Conservation (phyloP, 2,888 invertebrate genomes). For the Cryptocephalus moraei region DNA sequence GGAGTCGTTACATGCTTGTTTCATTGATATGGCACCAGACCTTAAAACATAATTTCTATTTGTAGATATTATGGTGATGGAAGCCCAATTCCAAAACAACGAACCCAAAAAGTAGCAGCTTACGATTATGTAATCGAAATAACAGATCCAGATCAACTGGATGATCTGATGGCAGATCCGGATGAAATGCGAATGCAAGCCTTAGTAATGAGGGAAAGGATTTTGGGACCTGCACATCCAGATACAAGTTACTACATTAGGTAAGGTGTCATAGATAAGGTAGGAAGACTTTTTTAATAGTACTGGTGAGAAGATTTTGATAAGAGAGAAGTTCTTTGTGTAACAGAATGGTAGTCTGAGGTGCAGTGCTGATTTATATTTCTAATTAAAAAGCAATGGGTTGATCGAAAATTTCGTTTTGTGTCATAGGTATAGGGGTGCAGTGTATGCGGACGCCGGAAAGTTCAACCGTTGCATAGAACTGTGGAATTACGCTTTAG, state of each 20-base stretch:
- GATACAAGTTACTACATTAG: slow-evolving; percentile 91
- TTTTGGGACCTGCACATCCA: slow-evolving; percentile 85
- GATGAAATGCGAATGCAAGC: slow-evolving; percentile 97
- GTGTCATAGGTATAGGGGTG: slow-evolving; percentile 17
- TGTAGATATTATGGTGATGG: slow-evolving; percentile 40
- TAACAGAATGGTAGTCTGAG: too few relatives aligned
- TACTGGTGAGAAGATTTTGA: too few relatives aligned
- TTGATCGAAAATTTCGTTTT: too few relatives aligned
- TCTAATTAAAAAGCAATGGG: too few relatives aligned
- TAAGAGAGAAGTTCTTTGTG: too few relatives aligned
- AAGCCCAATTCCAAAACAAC: slow-evolving; percentile 62
- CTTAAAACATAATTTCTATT: too few relatives aligned
- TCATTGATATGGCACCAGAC: neutral
- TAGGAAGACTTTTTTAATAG: too few relatives aligned
- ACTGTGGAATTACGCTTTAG: slow-evolving; percentile 93
- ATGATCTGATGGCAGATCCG: slow-evolving; percentile 82
- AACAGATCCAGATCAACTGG: slow-evolving; percentile 63
- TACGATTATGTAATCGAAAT: slow-evolving; percentile 86
- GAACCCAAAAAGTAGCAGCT: slow-evolving; percentile 62
- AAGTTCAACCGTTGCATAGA: slow-evolving; percentile 87
- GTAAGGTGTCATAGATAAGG: neutral
- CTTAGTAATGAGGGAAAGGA: slow-evolving; percentile 82
- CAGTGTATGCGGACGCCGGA: slow-evolving; percentile 82
- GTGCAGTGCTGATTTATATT: too few relatives aligned
- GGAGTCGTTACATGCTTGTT: neutral